Evolutionary conservation across 2,113 vertebrate genomes (phyloP).

Genomic region (Sigmodon hispidus): DNA sequence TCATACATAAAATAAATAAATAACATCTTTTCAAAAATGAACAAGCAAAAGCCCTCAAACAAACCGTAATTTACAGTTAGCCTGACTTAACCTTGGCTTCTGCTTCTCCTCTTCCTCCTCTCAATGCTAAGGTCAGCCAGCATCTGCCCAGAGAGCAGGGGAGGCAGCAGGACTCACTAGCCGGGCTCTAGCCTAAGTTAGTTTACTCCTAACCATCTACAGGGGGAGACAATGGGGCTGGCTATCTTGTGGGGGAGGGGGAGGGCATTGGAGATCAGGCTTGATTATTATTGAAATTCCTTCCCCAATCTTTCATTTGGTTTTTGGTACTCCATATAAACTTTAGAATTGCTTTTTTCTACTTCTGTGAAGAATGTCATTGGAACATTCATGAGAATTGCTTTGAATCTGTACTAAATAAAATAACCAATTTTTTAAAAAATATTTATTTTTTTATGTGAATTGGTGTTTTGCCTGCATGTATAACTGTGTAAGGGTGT

Average conservation of each 20-base stretch:
- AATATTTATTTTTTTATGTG: no score
- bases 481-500: no score
- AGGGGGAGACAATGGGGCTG: background rate
- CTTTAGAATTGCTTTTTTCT: background rate
- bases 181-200: background rate
- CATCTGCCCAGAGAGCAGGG: background rate
- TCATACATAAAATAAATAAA: no score
- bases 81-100: background rate
- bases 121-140: background rate
- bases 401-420: background rate
- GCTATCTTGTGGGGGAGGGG: background rate
- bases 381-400: background rate
- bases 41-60: background rate
- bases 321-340: background rate
- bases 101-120: no score
- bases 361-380: background rate
- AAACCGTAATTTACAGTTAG: background rate
- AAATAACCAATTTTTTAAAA: no score
- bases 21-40: no score
- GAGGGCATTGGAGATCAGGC: background rate
- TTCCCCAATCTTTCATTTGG: background rate
- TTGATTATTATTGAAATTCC: no score
- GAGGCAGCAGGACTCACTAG: background rate
- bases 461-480: no score
- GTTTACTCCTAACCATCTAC: background rate